These are phyloP conservation scores for Paracentrotus lividus DNA, from an alignment of 53 echinoderm and acorn worm species.

Conservation along the genomic window DNA sequence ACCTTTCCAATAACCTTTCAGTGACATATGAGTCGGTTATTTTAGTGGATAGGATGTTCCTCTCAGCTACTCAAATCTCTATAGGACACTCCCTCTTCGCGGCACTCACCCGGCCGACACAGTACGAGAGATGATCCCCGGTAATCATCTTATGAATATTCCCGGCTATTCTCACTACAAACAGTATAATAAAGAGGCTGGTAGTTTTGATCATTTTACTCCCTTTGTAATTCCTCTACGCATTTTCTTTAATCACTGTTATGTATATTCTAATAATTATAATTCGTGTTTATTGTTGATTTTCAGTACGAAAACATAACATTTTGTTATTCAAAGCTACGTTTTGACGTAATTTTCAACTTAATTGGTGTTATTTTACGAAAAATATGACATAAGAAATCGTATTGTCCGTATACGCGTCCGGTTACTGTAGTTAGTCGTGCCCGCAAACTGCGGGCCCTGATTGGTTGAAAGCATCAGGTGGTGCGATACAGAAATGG, in stretches of 20 bases:
- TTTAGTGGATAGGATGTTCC: background rate
- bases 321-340: background rate
- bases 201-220: background rate
- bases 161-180: conserved; percentile 34
- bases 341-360: too few relatives aligned
- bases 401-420: background rate
- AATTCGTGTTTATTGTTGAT: background rate
- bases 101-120: too few relatives aligned
- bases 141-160: conserved; percentile 28
- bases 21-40: too few relatives aligned
- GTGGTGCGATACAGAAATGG: conserved; percentile 61
- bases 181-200: conserved; percentile 13
- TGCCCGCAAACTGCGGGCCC: background rate
- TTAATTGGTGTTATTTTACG: background rate
- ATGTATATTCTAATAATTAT: background rate
- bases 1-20: too few relatives aligned
- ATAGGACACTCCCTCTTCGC: conserved; percentile 28
- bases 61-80: background rate
- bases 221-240: background rate
- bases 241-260: background rate
- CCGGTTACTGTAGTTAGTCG: background rate
- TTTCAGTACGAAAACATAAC: background rate
- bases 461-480: conserved; percentile 64
- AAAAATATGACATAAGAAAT: background rate
- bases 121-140: too few relatives aligned